Conservation (phyloP, 2,888 invertebrate genomes). For the Drosophila falleni region DNA sequence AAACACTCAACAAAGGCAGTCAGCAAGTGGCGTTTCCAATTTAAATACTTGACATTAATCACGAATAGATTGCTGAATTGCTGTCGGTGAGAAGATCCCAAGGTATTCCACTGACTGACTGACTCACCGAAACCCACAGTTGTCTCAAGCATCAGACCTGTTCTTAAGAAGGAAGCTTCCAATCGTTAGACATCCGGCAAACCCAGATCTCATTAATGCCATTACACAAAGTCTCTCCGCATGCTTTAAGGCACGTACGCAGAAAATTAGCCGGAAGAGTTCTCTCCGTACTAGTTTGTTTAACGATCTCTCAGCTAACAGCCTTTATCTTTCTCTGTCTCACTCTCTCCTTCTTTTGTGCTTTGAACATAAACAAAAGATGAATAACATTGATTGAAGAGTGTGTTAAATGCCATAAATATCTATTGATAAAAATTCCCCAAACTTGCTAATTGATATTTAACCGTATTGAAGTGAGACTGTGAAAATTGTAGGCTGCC, state of each 20-base stretch:
- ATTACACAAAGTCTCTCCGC: conserved; percentile 26
- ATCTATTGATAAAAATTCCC: conserved; percentile 21
- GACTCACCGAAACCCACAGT: conserved; percentile 1
- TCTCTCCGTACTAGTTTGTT: conserved; percentile 9
- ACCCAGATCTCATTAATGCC: conserved; percentile 6
- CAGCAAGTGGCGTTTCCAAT: conserved; percentile 6
- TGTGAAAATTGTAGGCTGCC: conserved; percentile 26
- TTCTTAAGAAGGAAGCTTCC: conserved; percentile 21
- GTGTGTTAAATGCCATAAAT: conserved; percentile 34
- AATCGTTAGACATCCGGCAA: conserved; percentile 17
- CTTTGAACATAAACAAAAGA: not conserved
- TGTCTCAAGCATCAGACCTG: conserved; percentile 2
- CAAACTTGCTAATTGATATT: conserved; percentile 23
- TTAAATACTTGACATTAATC: conserved; percentile 16
- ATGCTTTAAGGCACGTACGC: conserved; percentile 55
- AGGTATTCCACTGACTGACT: conserved; percentile 19
- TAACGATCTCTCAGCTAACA: conserved; percentile 4
- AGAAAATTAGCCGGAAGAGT: conserved; percentile 19
- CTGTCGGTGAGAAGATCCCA: conserved; percentile 1
- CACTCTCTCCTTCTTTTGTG: conserved; percentile 18
- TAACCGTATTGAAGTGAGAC: conserved; percentile 7
- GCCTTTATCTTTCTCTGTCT: conserved; percentile 2
- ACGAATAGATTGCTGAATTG: conserved; percentile 7
- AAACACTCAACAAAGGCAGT: not conserved
- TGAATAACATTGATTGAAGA: conserved; percentile 14